Conservation (phyloP, 2,888 invertebrate genomes). For the Cerastis rubricosa region DNA sequence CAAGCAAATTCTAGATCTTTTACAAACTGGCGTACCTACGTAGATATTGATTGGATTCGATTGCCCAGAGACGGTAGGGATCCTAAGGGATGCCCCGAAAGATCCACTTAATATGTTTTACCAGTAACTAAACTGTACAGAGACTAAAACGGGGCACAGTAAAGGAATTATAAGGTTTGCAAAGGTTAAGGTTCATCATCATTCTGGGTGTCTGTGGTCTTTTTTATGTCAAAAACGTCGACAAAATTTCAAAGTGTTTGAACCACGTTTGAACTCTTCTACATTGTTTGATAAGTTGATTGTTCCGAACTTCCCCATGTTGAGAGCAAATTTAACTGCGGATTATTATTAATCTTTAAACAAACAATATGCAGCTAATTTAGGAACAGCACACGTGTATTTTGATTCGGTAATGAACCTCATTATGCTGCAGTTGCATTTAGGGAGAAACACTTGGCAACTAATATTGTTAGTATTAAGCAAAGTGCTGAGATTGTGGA, state of each 20-base stretch:
- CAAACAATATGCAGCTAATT: slow-evolving; percentile 10
- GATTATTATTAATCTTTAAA: not conserved
- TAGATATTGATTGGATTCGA: too few relatives aligned
- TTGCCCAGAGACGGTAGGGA: not conserved
- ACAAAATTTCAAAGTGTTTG: not conserved
- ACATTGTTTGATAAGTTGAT: slow-evolving; percentile 8
- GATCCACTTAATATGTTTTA: not conserved
- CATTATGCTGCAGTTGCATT: not conserved
- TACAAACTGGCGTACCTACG: not conserved
- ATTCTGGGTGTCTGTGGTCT: not conserved
- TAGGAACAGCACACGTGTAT: not conserved
- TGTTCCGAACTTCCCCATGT: not conserved
- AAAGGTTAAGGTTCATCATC: not conserved
- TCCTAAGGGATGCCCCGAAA: not conserved
- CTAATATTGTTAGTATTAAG: not conserved
- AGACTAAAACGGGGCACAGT: not conserved
- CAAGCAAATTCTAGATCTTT: not conserved
- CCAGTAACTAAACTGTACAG: not conserved
- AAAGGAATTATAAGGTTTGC: not conserved
- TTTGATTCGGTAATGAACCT: not conserved
- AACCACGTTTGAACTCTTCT: not conserved
- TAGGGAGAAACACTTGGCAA: not conserved
- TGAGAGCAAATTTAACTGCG: slow-evolving; percentile 8
- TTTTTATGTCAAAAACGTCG: not conserved
- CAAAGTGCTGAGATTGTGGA: slow-evolving; percentile 25